Conservation (phyloP, 64 coral and sea anemone species). For the Stylophora pistillata region DNA sequence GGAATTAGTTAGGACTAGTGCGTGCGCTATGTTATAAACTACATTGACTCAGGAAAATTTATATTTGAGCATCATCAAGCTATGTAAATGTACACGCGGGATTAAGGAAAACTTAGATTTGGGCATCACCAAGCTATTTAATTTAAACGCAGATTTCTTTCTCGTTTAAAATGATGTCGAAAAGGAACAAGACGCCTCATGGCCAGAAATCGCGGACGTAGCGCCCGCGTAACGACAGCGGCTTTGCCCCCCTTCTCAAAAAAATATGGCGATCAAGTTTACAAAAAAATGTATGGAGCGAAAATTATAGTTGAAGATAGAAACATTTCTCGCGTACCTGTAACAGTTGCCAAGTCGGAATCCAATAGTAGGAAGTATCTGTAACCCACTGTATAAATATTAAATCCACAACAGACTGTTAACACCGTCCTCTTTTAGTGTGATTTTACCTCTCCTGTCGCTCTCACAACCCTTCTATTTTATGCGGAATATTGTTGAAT, state of each 20-base stretch:
- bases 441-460: background rate
- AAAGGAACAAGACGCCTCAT: no score
- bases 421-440: background rate
- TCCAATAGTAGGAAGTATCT: background rate
- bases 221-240: background rate
- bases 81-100: no score
- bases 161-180: no score
- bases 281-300: conserved; percentile 3
- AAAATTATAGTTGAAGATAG: background rate
- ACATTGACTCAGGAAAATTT: no score
- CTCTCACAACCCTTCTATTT: background rate
- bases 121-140: no score
- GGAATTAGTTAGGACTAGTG: no score
- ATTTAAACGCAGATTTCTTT: no score
- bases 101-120: no score
- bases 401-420: background rate
- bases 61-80: no score
- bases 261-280: background rate
- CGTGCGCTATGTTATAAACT: no score
- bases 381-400: background rate
- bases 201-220: background rate
- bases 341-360: background rate
- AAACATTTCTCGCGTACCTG: background rate
- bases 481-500: background rate
- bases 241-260: background rate